These are phyloP conservation scores for Arremon brunneinucha DNA, from an alignment of 2,797 vertebrate genomes.

Conservation along the genomic window DNA sequence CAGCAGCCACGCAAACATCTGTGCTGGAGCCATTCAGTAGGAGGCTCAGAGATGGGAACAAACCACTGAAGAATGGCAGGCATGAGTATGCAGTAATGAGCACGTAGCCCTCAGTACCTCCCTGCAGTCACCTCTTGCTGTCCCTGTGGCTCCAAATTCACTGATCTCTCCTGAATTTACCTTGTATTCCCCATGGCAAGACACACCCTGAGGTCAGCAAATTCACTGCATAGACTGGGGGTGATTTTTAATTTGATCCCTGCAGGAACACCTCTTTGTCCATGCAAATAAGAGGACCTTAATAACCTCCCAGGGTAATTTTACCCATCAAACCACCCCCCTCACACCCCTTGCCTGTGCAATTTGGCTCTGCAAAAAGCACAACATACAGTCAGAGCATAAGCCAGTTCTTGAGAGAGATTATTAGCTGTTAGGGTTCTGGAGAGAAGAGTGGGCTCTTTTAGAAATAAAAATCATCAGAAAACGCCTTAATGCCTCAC, in stretches of 20 bases:
- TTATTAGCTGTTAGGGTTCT: neutral
- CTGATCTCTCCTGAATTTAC: neutral
- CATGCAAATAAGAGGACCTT: neutral
- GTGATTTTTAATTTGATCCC: neutral
- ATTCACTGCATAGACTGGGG: neutral
- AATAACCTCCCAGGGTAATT: neutral
- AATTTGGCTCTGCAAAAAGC: neutral
- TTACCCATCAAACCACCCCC: neutral
- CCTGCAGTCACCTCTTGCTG: neutral
- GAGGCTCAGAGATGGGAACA: constrained; percentile 44
- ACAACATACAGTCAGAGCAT: accelerated
- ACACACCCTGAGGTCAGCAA: neutral
- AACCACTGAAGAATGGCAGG: constrained; percentile 39
- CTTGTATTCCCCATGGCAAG: neutral
- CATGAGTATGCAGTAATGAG: constrained; percentile 23
- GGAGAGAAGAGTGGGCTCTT: neutral
- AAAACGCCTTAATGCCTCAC: neutral
- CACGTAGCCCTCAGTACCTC: neutral
- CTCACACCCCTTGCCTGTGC: neutral
- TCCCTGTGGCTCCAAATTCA: neutral
- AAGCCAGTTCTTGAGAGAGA: neutral
- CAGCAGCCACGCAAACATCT: constrained; percentile 41
- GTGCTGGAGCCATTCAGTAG: constrained; percentile 41
- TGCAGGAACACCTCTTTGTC: neutral
- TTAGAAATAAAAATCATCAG: neutral